These are phyloP conservation scores for Arizona elegans DNA, from an alignment of 2,113 vertebrate species.

Conservation along the genomic window DNA sequence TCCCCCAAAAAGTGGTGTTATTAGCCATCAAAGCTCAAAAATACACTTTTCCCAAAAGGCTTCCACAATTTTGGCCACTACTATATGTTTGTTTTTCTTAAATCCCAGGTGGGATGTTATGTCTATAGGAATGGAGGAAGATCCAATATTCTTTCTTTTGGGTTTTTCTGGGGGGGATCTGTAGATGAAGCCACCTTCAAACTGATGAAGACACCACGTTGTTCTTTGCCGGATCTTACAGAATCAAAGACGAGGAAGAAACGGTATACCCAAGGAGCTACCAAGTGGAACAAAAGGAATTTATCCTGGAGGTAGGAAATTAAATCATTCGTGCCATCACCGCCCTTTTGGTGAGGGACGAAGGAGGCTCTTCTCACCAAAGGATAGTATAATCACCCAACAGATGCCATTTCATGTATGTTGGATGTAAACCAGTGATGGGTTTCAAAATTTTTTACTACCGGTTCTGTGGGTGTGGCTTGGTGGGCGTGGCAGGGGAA, in stretches of 20 bases:
- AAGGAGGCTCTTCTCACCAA: neutral
- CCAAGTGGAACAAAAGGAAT: conserved; percentile 92
- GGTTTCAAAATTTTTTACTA: too few species aligned
- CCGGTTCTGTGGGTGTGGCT: too few species aligned
- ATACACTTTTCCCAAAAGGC: too few species aligned
- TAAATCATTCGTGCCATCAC: neutral
- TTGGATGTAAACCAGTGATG: neutral
- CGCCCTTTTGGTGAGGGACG: neutral
- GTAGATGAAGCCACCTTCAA: conserved; percentile 86
- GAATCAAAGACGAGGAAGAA: conserved; percentile 63
- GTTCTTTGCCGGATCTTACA: conserved; percentile 86
- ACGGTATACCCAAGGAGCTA: conserved; percentile 65
- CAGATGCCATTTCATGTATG: neutral
- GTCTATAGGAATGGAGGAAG: neutral
- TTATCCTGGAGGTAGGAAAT: conserved; percentile 90
- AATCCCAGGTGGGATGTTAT: neutral
- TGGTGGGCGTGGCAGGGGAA: too few species aligned
- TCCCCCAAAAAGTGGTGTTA: too few species aligned
- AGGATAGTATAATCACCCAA: neutral
- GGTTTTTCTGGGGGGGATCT: neutral
- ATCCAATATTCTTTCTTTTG: neutral
- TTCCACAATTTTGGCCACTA: too few species aligned
- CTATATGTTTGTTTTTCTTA: neutral
- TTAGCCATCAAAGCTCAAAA: too few species aligned
- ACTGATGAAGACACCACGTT: conserved; percentile 93